Evolutionary conservation across 2,888 invertebrate species (phyloP), one percentile per base, ranked within the genome.

Genomic region (Euphydryas editha): DNA sequence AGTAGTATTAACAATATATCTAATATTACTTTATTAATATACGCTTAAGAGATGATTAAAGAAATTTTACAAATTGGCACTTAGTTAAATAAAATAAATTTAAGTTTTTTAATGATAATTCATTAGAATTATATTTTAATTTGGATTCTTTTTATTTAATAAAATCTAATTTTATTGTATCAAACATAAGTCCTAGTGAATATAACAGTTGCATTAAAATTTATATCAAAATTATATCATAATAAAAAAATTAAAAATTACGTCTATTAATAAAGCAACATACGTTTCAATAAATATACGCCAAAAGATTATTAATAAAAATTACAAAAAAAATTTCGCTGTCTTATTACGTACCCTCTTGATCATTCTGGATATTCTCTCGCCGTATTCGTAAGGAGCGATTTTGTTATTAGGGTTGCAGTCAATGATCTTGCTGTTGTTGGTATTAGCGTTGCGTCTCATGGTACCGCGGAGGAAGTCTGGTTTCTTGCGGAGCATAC

Each of bases 311-410:
- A 46, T 17, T 8, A 46, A 18, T 46, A 18, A 17, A 18, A 17
- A 8, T n/a, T n/a, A n/a, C n/a, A 46, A 46, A 46, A 46, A 17
- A 17, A 4, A 2, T 20, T 13, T 13, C 15, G 47, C 20, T 13
- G 11, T 57, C 18, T 17, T 47, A 55, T 54, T 68, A 71, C 70
- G 57, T 86, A 96, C 96, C 95, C 95, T 97, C 90, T 97, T 94
- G 69, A 98, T 93, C 85, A 96, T 94, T 79, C 95, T 94, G 21
- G 96, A 96, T 78, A 98, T 97, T 88, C 96, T 97, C 83, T 97
- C 97, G 13, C 98, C 98, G 78, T 96, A 96, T 79, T 98, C 97
- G 94, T 96, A 97, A 5, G 96, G 95, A 58, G 94, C 94, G 30
- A 96, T 94, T 93, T 95, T 95, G 51, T 94, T 95, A 72, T 95